A percentile compares a stretch with the other conserved stretches of the same genome.
phyloP scores from a whole-genome alignment of 2,888 invertebrate species.

The Eristalis arbustorum region DNA sequence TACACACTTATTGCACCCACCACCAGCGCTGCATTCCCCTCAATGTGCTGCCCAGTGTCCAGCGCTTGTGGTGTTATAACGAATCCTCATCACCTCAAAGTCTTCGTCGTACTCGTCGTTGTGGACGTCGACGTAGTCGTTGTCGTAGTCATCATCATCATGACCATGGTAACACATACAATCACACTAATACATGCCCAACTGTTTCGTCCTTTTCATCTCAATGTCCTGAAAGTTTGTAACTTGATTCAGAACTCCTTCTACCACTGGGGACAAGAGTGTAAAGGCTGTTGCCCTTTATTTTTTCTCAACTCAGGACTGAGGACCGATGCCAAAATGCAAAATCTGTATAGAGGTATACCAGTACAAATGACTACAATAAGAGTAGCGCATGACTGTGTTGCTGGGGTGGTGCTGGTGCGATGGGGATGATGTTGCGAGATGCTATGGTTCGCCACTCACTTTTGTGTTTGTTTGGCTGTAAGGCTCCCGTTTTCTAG shows the following conservation, averaged over 20 bases:
- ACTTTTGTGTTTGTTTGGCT: slow-evolving; percentile 41
- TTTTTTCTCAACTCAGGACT: slow-evolving; percentile 35
- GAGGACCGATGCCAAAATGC: slow-evolving; percentile 45
- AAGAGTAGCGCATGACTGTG: slow-evolving; percentile 58
- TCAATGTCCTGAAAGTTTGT: slow-evolving; percentile 57
- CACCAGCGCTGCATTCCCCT: slow-evolving; percentile 28
- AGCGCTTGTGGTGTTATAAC: slow-evolving; percentile 19
- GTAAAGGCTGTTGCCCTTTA: slow-evolving; percentile 42
- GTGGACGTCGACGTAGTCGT: slow-evolving; percentile 13
- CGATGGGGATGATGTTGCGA: background rate
- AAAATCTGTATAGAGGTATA: slow-evolving; percentile 35
- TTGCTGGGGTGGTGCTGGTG: background rate
- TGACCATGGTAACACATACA: slow-evolving; percentile 2
- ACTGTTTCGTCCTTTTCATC: slow-evolving; percentile 31
- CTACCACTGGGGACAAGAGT: slow-evolving; percentile 13
- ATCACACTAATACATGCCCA: background rate
- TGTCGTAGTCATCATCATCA: slow-evolving; percentile 38
- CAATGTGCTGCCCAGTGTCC: slow-evolving; percentile 44
- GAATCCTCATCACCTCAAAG: slow-evolving; percentile 46
- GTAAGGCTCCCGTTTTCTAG: slow-evolving; percentile 43
- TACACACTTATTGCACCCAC: slow-evolving; percentile 62
- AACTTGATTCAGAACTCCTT: slow-evolving; percentile 49
- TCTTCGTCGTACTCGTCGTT: background rate
- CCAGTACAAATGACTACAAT: slow-evolving; percentile 30
- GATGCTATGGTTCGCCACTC: slow-evolving; percentile 22